Conservation (phyloP, 2,797 vertebrate species). For the Spinus pinus region DNA sequence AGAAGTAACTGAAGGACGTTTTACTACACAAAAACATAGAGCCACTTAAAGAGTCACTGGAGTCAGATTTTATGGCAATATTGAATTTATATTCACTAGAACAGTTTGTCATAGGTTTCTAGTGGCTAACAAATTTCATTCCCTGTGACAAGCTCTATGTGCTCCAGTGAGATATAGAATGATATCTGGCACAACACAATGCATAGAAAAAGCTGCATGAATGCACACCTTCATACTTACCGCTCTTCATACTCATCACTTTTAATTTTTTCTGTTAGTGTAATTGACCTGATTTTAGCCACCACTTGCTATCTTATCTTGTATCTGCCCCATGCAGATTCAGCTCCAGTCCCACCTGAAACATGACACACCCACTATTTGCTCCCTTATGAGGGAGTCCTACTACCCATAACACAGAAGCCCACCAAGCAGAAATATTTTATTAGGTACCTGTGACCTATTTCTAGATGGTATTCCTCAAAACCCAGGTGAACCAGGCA, state of each 20-base stretch:
- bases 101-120: not conserved
- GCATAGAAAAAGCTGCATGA: not conserved
- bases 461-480: not conserved
- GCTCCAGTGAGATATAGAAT: not conserved
- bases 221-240: not conserved
- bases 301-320: not conserved
- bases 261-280: not conserved
- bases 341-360: not conserved
- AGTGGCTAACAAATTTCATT: not conserved
- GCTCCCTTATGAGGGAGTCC: not conserved
- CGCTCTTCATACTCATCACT: not conserved
- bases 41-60: not conserved
- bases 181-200: not conserved
- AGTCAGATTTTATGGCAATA: not conserved
- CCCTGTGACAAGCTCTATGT: accelerated
- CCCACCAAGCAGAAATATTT: not conserved
- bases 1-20: not conserved
- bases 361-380: accelerated
- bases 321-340: not conserved
- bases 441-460: not conserved
- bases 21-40: not conserved
- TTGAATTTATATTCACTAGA: not conserved
- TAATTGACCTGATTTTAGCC: not conserved
- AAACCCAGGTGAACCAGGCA: not conserved
- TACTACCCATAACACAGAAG: not conserved